Evolutionary conservation across 2,888 invertebrate species (phyloP).

Genomic region (Stenurella melanura): DNA sequence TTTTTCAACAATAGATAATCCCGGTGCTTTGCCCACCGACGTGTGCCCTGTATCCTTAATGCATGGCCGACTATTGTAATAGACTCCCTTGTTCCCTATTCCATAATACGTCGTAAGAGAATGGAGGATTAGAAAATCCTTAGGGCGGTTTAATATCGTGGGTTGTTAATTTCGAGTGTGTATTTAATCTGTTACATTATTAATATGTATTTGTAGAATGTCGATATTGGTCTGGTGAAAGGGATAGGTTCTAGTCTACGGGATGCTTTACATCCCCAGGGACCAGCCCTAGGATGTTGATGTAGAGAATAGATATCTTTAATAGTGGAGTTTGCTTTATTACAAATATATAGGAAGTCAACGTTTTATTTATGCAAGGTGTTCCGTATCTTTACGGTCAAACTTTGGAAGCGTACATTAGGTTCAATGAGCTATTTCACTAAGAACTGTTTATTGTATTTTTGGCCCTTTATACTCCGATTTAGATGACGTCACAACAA

Average conservation of each 20-base stretch:
- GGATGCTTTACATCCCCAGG: not conserved
- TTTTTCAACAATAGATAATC: too few relatives aligned
- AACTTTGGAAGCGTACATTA: too few relatives aligned
- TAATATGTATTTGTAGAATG: slow-evolving; percentile 4
- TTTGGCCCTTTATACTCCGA: too few relatives aligned
- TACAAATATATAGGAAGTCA: not conserved
- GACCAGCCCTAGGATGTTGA: slow-evolving; percentile 2
- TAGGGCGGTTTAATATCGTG: slow-evolving; percentile 28
- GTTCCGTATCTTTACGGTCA: too few relatives aligned
- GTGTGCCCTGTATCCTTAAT: slow-evolving; percentile 20
- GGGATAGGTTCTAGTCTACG: not conserved
- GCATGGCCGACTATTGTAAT: slow-evolving; percentile 32
- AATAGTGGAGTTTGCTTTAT: not conserved
- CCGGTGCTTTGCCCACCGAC: not conserved
- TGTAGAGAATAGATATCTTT: not conserved
- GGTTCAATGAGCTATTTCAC: too few relatives aligned
- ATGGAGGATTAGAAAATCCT: slow-evolving; percentile 27
- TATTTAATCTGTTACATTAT: slow-evolving; percentile 17
- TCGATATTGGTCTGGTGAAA: not conserved
- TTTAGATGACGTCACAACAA: too few relatives aligned
- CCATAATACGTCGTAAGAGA: not conserved
- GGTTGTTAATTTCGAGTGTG: slow-evolving; percentile 23
- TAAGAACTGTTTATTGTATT: too few relatives aligned
- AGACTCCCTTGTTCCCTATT: slow-evolving; percentile 23
- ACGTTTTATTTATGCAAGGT: too few relatives aligned